Conservation (phyloP, 2,797 vertebrate genomes). For the Clarias pachynema region DNA sequence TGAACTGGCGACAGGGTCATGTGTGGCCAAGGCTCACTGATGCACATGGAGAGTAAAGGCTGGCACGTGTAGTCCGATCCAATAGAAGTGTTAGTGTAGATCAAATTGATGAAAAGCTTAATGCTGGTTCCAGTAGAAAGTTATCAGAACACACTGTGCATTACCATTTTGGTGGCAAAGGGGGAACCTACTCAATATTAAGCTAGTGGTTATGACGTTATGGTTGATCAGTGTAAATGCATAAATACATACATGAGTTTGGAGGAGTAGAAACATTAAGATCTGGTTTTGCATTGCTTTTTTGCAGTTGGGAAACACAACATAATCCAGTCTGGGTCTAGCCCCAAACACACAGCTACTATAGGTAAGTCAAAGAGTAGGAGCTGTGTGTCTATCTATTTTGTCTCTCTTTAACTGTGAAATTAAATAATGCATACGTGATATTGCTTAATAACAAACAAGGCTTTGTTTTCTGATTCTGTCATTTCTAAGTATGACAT, state of each 20-base stretch:
- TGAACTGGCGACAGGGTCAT: too few species aligned
- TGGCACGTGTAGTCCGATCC: too few species aligned
- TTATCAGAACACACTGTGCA: too few species aligned
- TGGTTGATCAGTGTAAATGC: too few species aligned
- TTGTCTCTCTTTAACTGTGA: neutral
- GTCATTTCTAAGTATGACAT: neutral
- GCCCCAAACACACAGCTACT: slow-evolving; percentile 83
- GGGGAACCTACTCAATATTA: too few species aligned
- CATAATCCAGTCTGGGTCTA: slow-evolving; percentile 82
- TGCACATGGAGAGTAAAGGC: too few species aligned
- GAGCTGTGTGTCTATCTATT: slow-evolving; percentile 29
- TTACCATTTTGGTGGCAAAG: too few species aligned
- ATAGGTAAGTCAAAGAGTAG: slow-evolving; percentile 70
- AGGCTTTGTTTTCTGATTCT: neutral
- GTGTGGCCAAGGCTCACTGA: too few species aligned
- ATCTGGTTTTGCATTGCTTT: slow-evolving; percentile 74
- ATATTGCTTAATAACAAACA: neutral
- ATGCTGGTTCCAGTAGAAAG: too few species aligned
- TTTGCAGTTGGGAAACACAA: slow-evolving; percentile 85
- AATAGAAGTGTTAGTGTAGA: too few species aligned
- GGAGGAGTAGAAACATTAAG: neutral
- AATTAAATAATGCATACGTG: neutral
- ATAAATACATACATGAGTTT: neutral
- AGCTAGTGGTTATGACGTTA: too few species aligned
- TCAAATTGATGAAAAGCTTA: too few species aligned